Conservation (phyloP, 2,888 invertebrate genomes). For the Lithophane semibrunnea region DNA sequence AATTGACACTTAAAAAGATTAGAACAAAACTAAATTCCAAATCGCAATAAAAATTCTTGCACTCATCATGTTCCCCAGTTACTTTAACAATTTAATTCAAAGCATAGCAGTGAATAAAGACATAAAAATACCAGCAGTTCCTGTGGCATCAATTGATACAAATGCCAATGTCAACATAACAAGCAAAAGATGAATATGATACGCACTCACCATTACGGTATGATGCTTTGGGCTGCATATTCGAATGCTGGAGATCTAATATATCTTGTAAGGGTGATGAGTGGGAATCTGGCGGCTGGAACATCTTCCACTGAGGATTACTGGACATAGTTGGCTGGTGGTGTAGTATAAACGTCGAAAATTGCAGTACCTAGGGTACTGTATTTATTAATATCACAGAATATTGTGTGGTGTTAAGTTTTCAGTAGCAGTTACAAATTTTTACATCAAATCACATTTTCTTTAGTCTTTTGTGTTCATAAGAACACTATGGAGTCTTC, state of each 20-base stretch:
- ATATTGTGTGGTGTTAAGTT: conserved; percentile 83
- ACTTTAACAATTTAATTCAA: conserved; percentile 19
- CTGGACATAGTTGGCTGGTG: conserved; percentile 92
- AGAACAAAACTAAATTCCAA: not conserved
- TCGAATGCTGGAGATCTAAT: conserved; percentile 93
- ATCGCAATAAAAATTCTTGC: not conserved
- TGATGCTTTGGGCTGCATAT: conserved; percentile 87
- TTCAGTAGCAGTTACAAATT: conserved; percentile 79
- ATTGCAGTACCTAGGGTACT: conserved; percentile 80
- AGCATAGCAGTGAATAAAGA: conserved; percentile 15
- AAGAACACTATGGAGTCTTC: conserved; percentile 80
- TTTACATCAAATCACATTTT: conserved; percentile 87
- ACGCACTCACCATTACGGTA: conserved; percentile 90
- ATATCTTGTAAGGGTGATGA: conserved; percentile 95
- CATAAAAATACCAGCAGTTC: conserved; percentile 36
- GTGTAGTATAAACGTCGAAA: conserved; percentile 87
- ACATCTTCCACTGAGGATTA: conserved; percentile 97
- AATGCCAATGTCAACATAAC: conserved; percentile 48
- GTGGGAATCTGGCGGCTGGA: conserved; percentile 97
- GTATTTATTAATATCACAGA: conserved; percentile 88
- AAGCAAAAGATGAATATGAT: conserved; percentile 37
- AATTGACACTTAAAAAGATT: not conserved
- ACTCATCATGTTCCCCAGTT: not conserved
- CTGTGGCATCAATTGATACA: conserved; percentile 50
- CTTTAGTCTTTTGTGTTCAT: conserved; percentile 80